Percentiles rank a stretch among this genome's conserved stretches.
Conservation (phyloP, 2,888 invertebrate species). For the Eueremaeus valkanovi region DNA sequence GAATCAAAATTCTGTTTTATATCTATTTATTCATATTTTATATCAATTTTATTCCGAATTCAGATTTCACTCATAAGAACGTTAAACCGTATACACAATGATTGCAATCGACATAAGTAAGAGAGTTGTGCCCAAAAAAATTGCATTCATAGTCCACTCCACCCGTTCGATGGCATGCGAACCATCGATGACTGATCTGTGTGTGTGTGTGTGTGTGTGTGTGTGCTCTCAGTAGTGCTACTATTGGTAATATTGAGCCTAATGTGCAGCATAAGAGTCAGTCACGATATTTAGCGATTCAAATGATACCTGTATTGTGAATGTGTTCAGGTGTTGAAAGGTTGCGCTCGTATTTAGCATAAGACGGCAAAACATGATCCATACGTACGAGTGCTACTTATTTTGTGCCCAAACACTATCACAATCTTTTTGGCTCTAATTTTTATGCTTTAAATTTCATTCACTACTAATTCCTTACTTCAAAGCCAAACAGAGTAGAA, state of each 20-base stretch:
- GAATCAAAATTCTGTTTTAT: neutral
- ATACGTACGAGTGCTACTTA: no score
- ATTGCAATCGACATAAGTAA: neutral
- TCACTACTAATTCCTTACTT: neutral
- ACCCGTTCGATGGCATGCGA: conserved; percentile 28
- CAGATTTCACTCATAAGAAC: no score
- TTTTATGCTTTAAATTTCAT: neutral
- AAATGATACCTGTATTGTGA: conserved; percentile 1
- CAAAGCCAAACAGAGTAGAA: neutral
- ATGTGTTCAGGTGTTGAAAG: neutral
- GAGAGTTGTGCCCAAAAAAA: neutral
- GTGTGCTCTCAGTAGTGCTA: neutral
- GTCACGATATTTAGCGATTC: conserved; percentile 19
- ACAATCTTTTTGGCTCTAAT: neutral
- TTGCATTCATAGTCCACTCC: conserved; percentile 1
- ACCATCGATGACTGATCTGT: neutral
- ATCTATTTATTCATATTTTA: neutral
- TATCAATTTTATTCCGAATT: no score
- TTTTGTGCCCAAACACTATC: neutral
- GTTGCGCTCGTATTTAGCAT: no score
- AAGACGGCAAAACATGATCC: no score
- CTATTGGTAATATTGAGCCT: neutral
- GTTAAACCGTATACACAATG: no score
- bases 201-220: neutral
- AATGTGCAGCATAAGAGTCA: neutral